Base-by-base conservation (phyloP, 2,888 invertebrate genomes). In the Cephus nigrinus region DNA sequence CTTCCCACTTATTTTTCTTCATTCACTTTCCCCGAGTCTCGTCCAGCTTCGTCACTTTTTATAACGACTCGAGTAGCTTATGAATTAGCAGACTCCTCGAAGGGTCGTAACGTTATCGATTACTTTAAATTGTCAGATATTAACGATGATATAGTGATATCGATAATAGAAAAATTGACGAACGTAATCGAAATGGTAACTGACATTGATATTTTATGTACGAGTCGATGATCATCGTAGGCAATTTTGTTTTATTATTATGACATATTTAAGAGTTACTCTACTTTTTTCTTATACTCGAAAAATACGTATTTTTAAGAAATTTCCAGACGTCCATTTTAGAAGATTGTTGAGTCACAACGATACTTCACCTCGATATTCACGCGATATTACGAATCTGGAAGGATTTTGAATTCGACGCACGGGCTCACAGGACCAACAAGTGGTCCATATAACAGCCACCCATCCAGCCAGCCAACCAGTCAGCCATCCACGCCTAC, bases 381-480 rank as follows among this genome's bases (percentile, higher is more conserved):
- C 55, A 3, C 2, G 11, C 80, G 82, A 83, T 82, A 81, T 83
- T 83, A 81, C 81, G 82, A 80, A 84, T 85, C 83, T 79, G 77
- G 79, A 81, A 82, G 83, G 71, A 31, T 87, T 88, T 84, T 83
- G 85, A 85, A 90, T 90, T 89, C 89, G 83, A 82, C 81, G 88
- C 90, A 89, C 90, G 89, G 80, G 81, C 79, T 80, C 81, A 84
- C 79, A 78, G 84, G 83, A 83, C 88, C 90, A 90, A 90, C 90
- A 90, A 89, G 90, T 90, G 90, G 90, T 88, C 89, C 88, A 90
- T 90, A 89, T 89, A 90, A 85, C 86, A 90, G 83, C 83, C 83
- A 82, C 82, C 82, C 83, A 40, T 5, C 40, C 40, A 40, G 23
- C 23, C 40, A 40, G 40, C 55, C 55, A 55, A 55, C 55, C 55